Conservation (phyloP, 2,888 invertebrate species). For the Troilus luridus region DNA sequence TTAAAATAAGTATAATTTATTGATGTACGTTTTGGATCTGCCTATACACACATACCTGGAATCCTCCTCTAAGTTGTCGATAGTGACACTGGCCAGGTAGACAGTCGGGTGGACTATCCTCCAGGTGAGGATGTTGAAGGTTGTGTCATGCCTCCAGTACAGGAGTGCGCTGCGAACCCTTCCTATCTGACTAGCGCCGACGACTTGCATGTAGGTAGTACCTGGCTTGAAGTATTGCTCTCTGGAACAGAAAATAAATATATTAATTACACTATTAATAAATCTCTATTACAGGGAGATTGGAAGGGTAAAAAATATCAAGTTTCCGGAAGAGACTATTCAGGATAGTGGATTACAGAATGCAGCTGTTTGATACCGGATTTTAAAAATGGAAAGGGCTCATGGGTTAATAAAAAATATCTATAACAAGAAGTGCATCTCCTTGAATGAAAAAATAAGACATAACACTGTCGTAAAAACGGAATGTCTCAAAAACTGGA, state of each 20-base stretch:
- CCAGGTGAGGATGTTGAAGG: constrained; percentile 89
- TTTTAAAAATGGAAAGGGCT: no score
- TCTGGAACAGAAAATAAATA: constrained; percentile 64
- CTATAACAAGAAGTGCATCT: no score
- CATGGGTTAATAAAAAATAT: no score
- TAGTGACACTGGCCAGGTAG: constrained; percentile 79
- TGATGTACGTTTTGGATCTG: background rate
- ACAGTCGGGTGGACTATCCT: constrained; percentile 82
- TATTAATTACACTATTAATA: background rate
- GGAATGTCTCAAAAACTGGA: no score
- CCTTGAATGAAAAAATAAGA: no score
- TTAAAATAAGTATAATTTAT: no score
- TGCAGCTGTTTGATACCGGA: no score
- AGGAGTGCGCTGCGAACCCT: constrained; percentile 79
- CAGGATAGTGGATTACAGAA: no score
- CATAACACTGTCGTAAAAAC: no score
- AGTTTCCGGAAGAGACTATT: no score
- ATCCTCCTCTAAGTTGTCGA: constrained; percentile 81
- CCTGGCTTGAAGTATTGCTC: constrained; percentile 80
- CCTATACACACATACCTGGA: constrained; percentile 49
- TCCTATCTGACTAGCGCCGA: constrained; percentile 78
- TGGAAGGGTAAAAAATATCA: no score
- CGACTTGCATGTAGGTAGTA: constrained; percentile 76
- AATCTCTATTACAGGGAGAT: background rate
- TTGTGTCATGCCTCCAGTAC: constrained; percentile 85